Conservation (phyloP, 2,888 invertebrate species). For the Diachrysia chrysitis region DNA sequence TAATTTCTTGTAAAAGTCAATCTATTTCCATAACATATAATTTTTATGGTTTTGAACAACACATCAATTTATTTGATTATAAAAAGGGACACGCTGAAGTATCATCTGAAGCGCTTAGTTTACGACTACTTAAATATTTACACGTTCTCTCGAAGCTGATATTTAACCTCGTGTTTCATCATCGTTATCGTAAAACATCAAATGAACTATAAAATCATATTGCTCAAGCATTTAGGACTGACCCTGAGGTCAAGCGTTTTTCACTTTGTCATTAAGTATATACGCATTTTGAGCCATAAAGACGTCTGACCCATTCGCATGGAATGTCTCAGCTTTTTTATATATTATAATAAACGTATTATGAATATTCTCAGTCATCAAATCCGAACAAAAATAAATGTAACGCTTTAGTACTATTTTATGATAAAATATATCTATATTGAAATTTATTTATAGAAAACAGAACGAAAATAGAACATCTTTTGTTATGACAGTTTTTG, state of each 20-base stretch:
- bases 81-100: not conserved
- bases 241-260: not conserved
- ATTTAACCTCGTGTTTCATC: not conserved
- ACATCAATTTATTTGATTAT: not conserved
- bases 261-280: slow-evolving; percentile 7
- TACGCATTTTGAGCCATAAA: slow-evolving; percentile 5
- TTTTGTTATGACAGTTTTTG: too few species aligned
- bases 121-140: slow-evolving; percentile 3
- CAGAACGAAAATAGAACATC: too few species aligned
- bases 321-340: not conserved
- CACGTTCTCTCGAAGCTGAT: not conserved
- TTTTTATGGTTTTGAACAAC: not conserved
- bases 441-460: too few species aligned
- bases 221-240: not conserved
- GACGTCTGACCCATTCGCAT: slow-evolving; percentile 8
- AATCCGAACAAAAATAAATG: not conserved
- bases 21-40: too few species aligned
- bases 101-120: not conserved
- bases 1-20: not conserved
- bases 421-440: too few species aligned
- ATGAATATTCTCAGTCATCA: not conserved
- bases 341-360: slow-evolving; percentile 8
- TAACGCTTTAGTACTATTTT: not conserved
- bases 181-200: not conserved
- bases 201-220: slow-evolving; percentile 5